phyloP scores from a whole-genome alignment of 2,888 invertebrate genomes.

The Mythimna albipuncta region DNA sequence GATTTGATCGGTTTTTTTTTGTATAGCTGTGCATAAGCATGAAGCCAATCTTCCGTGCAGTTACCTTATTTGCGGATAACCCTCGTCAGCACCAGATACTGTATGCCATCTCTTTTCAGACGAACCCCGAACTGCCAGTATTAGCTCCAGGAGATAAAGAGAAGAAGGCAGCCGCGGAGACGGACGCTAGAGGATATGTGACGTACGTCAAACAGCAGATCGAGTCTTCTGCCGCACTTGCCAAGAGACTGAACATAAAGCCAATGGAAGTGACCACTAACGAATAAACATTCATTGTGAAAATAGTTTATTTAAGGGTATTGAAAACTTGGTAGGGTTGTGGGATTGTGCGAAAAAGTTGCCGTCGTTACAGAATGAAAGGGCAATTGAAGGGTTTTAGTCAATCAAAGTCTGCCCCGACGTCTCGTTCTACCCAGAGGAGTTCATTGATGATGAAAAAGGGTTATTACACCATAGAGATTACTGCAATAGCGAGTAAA shows the following conservation, averaged over 20 bases:
- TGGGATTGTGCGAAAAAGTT: no score
- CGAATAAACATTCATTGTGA: not conserved
- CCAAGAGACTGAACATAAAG: conserved; percentile 90
- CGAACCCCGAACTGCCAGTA: conserved; percentile 92
- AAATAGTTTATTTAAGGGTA: not conserved
- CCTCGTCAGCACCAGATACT: not conserved
- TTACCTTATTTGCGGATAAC: no score
- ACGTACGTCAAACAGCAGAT: conserved; percentile 95
- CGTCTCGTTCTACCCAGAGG: no score
- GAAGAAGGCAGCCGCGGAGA: conserved; percentile 91
- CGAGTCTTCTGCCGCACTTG: conserved; percentile 91
- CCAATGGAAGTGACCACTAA: conserved; percentile 76
- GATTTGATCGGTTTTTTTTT: no score
- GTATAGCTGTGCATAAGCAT: no score
- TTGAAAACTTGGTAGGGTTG: not conserved
- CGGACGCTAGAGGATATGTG: conserved; percentile 94
- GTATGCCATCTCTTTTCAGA: conserved; percentile 76
- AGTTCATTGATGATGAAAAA: no score
- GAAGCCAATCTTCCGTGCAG: no score
- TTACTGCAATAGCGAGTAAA: no score
- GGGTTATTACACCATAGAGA: no score
- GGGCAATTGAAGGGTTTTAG: no score
- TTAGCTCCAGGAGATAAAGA: conserved; percentile 97
- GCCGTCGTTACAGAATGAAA: no score
- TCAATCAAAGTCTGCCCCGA: no score